phyloP scores from a whole-genome alignment of 2,797 vertebrate genomes.

The Diceros bicornis region DNA sequence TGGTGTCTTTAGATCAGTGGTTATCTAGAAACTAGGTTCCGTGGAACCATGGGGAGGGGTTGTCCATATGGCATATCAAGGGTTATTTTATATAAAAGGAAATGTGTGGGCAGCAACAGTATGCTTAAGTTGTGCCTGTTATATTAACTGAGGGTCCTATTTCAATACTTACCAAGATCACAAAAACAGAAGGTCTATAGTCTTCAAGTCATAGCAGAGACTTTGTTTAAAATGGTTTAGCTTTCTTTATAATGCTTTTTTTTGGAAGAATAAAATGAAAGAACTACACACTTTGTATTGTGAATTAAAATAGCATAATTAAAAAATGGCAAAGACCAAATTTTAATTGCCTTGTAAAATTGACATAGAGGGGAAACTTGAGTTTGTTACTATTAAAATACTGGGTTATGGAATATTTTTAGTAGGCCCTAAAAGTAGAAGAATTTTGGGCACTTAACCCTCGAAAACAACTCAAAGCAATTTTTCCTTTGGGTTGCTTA shows the following conservation, averaged over 20 bases:
- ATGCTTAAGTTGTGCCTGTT: neutral
- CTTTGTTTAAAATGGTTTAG: neutral
- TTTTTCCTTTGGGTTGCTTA: neutral
- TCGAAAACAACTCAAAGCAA: neutral
- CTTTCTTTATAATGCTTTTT: neutral
- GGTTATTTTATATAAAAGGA: too few relatives aligned
- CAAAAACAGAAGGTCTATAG: rapidly evolving
- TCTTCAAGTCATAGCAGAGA: neutral
- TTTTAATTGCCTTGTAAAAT: neutral
- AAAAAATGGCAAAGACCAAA: neutral
- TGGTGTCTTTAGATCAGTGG: neutral
- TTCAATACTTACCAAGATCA: neutral
- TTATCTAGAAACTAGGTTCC: neutral
- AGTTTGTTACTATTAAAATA: neutral
- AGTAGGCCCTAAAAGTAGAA: neutral
- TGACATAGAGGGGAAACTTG: neutral
- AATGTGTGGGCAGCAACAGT: rapidly evolving
- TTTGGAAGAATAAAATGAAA: constrained; percentile 35
- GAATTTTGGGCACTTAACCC: neutral
- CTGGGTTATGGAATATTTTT: neutral
- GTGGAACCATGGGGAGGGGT: rapidly evolving
- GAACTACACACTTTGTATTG: neutral
- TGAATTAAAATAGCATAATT: neutral
- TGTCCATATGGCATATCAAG: rapidly evolving
- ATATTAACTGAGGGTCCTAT: neutral